These are phyloP conservation scores for Callorhinus ursinus DNA, from an alignment of 2,113 vertebrate genomes.

Conservation along the genomic window DNA sequence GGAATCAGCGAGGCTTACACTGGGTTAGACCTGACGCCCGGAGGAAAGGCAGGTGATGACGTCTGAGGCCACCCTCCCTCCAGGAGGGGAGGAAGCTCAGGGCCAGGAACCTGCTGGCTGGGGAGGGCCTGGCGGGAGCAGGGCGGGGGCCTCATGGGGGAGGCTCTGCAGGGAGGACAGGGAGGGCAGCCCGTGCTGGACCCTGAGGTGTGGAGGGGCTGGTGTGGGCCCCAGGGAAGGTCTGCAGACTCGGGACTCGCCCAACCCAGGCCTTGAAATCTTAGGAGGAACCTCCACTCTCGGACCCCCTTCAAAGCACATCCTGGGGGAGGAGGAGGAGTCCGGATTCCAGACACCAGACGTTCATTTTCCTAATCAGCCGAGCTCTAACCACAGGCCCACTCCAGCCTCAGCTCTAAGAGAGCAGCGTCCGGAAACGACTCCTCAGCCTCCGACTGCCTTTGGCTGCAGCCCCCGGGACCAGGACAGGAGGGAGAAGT, in stretches of 20 bases:
- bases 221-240: fast-evolving
- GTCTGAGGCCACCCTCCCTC: too few relatives aligned
- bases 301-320: neutral
- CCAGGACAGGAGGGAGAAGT: fast-evolving
- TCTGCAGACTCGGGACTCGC: neutral
- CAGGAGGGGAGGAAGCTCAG: neutral
- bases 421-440: neutral
- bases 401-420: fast-evolving
- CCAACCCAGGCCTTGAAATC: fast-evolving
- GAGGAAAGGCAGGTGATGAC: neutral
- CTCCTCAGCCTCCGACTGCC: neutral
- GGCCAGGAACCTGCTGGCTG: too few relatives aligned
- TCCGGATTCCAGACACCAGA: neutral
- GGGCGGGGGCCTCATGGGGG: neutral
- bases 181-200: fast-evolving
- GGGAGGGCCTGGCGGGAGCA: fast-evolving
- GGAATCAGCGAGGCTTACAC: neutral
- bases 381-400: fast-evolving
- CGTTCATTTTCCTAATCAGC: fast-evolving
- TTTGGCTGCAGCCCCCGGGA: fast-evolving
- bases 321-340: fast-evolving
- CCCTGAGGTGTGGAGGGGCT: neutral
- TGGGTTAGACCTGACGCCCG: fast-evolving
- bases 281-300: neutral
- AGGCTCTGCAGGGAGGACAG: neutral